Evolutionary conservation across 1,140 invertebrate genomes (phyloP).

Genomic region (Tetramorium simillimum): DNA sequence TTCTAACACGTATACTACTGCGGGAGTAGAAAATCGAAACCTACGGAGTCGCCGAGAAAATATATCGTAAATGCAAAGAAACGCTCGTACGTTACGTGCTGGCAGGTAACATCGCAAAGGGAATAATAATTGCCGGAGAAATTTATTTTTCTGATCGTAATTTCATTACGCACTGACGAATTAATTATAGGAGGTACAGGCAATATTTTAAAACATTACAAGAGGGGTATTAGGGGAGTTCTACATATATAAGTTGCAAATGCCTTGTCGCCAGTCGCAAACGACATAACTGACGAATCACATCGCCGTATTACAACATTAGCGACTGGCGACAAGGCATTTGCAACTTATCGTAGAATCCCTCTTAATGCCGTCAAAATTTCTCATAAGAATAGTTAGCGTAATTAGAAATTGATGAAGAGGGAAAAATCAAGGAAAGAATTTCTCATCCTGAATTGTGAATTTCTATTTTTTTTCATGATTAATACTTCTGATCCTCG

Average conservation of each 20-base stretch:
- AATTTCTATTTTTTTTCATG: background rate
- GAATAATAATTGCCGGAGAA: background rate
- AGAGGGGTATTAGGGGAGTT: too few relatives aligned
- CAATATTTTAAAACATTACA: background rate
- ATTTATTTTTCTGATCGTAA: background rate
- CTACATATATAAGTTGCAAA: too few relatives aligned
- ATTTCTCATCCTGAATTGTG: background rate
- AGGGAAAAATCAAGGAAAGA: background rate
- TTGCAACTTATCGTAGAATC: too few relatives aligned
- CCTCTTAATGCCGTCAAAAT: background rate
- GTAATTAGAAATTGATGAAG: background rate
- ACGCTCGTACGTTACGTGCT: slow-evolving; percentile 3
- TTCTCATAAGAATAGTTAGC: too few relatives aligned
- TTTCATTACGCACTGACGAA: background rate
- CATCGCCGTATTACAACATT: too few relatives aligned
- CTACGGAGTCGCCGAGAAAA: background rate
- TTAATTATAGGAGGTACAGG: background rate
- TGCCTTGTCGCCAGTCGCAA: too few relatives aligned
- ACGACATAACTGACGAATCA: too few relatives aligned
- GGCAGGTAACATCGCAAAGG: background rate
- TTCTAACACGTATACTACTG: slow-evolving; percentile 40
- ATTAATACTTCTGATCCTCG: slow-evolving; percentile 21
- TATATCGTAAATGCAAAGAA: slow-evolving; percentile 22
- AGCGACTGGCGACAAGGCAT: too few relatives aligned
- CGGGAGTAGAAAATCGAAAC: slow-evolving; percentile 22